Conservation (phyloP, 2,888 invertebrate species). For the Orgyia antiqua region DNA sequence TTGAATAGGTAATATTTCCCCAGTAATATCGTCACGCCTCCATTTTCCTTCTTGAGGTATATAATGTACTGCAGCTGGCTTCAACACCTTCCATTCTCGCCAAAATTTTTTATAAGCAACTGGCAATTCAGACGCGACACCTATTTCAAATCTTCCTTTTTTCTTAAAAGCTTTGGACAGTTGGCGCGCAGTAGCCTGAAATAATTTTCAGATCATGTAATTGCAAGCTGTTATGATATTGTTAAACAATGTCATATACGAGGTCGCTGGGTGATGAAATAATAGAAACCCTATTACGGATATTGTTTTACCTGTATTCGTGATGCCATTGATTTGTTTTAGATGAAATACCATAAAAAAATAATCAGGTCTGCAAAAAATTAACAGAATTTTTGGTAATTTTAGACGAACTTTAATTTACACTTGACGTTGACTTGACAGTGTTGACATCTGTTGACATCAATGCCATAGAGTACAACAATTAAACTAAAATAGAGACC, state of each 20-base stretch:
- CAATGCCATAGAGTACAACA: too few species aligned
- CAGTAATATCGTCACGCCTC: constrained; percentile 84
- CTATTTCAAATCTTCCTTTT: constrained; percentile 79
- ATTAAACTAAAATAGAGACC: too few species aligned
- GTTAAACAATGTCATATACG: too few species aligned
- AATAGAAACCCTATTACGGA: not conserved
- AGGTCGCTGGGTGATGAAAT: constrained; percentile 41
- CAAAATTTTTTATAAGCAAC: constrained; percentile 91
- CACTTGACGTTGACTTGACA: too few species aligned
- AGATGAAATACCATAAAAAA: constrained; percentile 29
- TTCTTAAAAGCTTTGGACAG: constrained; percentile 71
- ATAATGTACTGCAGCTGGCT: constrained; percentile 82
- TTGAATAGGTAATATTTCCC: constrained; percentile 84
- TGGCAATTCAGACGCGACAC: constrained; percentile 84
- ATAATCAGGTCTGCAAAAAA: constrained; percentile 9
- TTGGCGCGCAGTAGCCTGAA: constrained; percentile 66
- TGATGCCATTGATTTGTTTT: constrained; percentile 59
- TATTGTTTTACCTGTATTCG: constrained; percentile 47
- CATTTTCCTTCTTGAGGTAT: constrained; percentile 85
- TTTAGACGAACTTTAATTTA: constrained; percentile 4
- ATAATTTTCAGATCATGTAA: constrained; percentile 21
- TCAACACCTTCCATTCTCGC: constrained; percentile 87
- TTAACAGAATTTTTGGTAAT: constrained; percentile 15
- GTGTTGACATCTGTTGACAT: too few species aligned
- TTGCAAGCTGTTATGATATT: too few species aligned